These are phyloP conservation scores for Lynx canadensis DNA, from an alignment of 2,113 vertebrate species.

Conservation along the genomic window DNA sequence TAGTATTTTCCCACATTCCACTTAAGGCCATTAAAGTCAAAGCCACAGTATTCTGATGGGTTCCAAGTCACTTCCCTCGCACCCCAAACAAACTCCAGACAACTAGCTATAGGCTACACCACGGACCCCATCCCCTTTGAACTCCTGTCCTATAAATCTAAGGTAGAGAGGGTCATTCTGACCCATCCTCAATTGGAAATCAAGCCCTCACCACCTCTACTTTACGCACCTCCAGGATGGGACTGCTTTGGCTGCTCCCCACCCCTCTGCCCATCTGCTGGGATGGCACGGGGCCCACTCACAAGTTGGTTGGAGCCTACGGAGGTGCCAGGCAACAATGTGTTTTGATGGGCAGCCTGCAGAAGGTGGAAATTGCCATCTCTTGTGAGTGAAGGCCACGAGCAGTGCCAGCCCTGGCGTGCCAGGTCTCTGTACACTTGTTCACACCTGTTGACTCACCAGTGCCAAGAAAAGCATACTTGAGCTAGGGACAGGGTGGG, in stretches of 20 bases:
- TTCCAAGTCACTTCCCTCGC: background rate
- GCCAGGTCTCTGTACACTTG: conserved; percentile 78
- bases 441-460: conserved; percentile 87
- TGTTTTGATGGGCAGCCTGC: conserved; percentile 87
- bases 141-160: conserved; percentile 81
- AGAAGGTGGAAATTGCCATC: conserved; percentile 84
- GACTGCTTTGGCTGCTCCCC: conserved; percentile 81
- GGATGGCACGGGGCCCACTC: conserved; percentile 83
- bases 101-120: conserved; percentile 71
- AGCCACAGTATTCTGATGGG: background rate
- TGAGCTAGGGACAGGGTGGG: background rate
- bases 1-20: background rate
- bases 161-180: conserved; percentile 79
- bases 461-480: conserved; percentile 82
- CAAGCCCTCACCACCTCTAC: conserved; percentile 82
- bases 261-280: conserved; percentile 86
- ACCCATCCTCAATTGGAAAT: conserved; percentile 79
- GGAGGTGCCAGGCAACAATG: conserved; percentile 89
- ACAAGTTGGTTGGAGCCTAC: conserved; percentile 85
- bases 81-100: conserved; percentile 3
- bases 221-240: conserved; percentile 82
- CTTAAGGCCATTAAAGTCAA: background rate
- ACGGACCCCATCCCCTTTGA: conserved; percentile 58
- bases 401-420: conserved; percentile 83
- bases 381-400: conserved; percentile 83